These are phyloP conservation scores for Lepidochrysops patricia DNA, from an alignment of 2,888 invertebrate genomes.

Conservation along the genomic window DNA sequence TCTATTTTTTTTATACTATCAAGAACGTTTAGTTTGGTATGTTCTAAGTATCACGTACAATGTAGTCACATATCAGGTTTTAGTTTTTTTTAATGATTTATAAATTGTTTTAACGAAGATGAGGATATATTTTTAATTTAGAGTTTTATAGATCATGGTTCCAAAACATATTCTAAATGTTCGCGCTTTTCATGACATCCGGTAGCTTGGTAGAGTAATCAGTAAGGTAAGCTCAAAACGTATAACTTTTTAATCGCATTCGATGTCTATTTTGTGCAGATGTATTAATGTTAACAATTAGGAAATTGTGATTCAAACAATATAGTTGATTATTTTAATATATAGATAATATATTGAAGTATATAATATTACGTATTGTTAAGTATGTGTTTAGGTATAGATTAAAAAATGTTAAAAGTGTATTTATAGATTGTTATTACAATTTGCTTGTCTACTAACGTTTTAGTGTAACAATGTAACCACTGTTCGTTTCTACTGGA, in stretches of 20 bases:
- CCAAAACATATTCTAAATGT: conserved; percentile 22
- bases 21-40: neutral
- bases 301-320: conserved; percentile 71
- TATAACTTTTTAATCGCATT: conserved; percentile 39
- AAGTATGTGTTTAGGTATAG: conserved; percentile 65
- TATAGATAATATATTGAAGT: conserved; percentile 60
- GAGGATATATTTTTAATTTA: conserved; percentile 1
- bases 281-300: conserved; percentile 64
- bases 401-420: conserved; percentile 47
- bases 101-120: conserved; percentile 1
- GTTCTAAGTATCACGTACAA: conserved; percentile 46
- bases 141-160: conserved; percentile 7
- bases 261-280: conserved; percentile 63
- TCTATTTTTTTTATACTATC: conserved; percentile 30
- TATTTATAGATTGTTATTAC: conserved; percentile 42
- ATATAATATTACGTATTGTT: conserved; percentile 48
- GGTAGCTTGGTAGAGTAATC: conserved; percentile 29
- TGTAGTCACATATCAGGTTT: conserved; percentile 55
- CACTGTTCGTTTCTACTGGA: conserved; percentile 21
- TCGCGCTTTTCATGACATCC: conserved; percentile 33
- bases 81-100: conserved; percentile 9
- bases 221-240: conserved; percentile 31
- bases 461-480: conserved; percentile 24
- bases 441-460: conserved; percentile 24
- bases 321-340: conserved; percentile 67